phyloP scores from a whole-genome alignment of 2,113 vertebrate genomes.

The Noctilio leporinus region DNA sequence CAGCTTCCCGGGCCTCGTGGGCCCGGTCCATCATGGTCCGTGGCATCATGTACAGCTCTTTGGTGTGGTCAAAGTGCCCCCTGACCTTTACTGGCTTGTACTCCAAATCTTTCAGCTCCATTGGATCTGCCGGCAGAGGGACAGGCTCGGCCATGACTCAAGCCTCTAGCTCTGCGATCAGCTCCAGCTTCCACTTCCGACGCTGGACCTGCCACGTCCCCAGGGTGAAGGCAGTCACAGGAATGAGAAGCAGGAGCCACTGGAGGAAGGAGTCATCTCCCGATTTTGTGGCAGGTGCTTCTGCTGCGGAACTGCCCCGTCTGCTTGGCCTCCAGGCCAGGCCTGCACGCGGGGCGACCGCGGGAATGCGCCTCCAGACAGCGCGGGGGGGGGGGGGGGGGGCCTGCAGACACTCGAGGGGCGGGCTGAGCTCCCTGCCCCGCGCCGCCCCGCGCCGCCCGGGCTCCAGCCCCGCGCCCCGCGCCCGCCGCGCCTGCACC shows the following conservation, averaged over 20 bases:
- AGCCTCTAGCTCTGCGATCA: constrained; percentile 85
- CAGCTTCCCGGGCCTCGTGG: constrained; percentile 85
- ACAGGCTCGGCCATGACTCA: constrained; percentile 86
- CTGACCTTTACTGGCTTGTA: constrained; percentile 89
- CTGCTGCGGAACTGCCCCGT: constrained; percentile 51
- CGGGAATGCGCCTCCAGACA: neutral
- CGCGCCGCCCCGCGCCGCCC: neutral
- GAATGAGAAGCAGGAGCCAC: constrained; percentile 92
- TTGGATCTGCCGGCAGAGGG: constrained; percentile 85
- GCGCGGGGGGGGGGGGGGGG: neutral
- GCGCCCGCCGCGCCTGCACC: neutral
- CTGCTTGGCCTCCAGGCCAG: constrained; percentile 46
- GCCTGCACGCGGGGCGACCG: neutral
- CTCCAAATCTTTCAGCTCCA: constrained; percentile 86
- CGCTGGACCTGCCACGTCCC: constrained; percentile 97
- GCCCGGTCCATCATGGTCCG: constrained; percentile 88
- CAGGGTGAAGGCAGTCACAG: constrained; percentile 86
- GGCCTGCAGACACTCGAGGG: neutral
- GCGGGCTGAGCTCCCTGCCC: neutral
- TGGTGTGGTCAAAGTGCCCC: constrained; percentile 89
- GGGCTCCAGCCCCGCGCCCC: neutral
- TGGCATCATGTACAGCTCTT: constrained; percentile 91
- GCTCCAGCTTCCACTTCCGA: constrained; percentile 89
- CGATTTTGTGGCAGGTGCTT: constrained; percentile 9
- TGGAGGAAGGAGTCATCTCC: constrained; percentile 84